phyloP scores from a whole-genome alignment of 2,797 vertebrate genomes.

The Petrocephalus schoutedeni region DNA sequence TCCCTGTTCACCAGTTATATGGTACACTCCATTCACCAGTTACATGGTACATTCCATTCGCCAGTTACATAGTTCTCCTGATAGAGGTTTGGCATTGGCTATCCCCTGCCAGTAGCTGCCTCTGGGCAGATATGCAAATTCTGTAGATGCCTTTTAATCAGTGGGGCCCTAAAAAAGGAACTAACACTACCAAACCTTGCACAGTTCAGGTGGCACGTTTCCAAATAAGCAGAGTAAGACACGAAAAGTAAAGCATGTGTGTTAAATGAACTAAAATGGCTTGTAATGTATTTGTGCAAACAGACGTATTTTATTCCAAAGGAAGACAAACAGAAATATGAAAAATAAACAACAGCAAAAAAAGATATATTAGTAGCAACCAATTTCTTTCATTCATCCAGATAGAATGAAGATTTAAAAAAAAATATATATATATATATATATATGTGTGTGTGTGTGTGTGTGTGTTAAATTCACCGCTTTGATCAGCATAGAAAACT shows the following conservation, averaged over 20 bases:
- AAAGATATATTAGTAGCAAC: not conserved
- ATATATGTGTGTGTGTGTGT: too few species aligned
- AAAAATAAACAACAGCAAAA: not conserved
- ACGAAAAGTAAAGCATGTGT: not conserved
- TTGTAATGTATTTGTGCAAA: not conserved
- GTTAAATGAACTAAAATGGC: not conserved
- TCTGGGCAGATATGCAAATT: conserved; percentile 15
- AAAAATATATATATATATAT: too few species aligned
- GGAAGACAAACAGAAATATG: not conserved
- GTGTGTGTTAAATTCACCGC: not conserved
- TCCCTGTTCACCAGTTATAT: not conserved
- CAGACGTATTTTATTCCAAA: not conserved
- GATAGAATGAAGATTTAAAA: not conserved
- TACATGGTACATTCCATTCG: not conserved
- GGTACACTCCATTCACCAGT: not conserved
- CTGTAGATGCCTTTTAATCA: not conserved
- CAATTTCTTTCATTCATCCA: not conserved
- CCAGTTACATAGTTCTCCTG: not conserved
- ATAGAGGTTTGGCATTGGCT: conserved; percentile 5
- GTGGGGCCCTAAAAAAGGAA: not conserved
- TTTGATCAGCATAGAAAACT: not conserved
- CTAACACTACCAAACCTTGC: not conserved
- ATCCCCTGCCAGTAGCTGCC: conserved; percentile 2
- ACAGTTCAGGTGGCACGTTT: not conserved
- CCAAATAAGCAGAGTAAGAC: not conserved